These are phyloP conservation scores for Sebastes hubbsi DNA, from an alignment of 2,797 vertebrate species.

Conservation along the genomic window DNA sequence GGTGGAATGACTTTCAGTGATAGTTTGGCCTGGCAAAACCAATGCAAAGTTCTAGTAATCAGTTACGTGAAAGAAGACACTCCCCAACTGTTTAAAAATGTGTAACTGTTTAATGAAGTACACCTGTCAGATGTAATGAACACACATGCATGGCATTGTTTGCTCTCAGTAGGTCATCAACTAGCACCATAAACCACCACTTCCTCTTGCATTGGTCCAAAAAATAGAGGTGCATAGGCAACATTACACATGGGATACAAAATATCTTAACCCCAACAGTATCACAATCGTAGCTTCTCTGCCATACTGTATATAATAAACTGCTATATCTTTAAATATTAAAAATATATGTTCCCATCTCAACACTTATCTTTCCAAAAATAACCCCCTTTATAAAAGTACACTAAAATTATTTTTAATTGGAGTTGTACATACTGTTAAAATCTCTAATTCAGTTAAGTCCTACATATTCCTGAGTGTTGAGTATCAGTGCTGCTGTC, in stretches of 20 bases:
- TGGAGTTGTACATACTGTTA: not conserved
- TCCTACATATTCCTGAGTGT: not conserved
- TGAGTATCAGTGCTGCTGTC: not conserved
- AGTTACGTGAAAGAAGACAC: not conserved
- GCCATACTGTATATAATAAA: not conserved
- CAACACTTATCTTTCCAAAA: too few species aligned
- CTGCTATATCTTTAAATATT: not conserved
- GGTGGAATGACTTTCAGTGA: not conserved
- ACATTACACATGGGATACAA: not conserved
- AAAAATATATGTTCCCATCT: not conserved
- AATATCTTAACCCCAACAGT: not conserved
- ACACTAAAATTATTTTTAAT: not conserved
- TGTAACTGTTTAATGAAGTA: not conserved
- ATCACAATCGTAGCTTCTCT: not conserved
- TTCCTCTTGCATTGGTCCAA: not conserved
- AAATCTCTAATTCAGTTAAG: not conserved
- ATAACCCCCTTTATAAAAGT: too few species aligned
- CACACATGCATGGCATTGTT: not conserved
- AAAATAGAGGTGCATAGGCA: too few species aligned
- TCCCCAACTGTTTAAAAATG: not conserved
- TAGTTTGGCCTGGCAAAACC: not conserved
- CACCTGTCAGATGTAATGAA: not conserved
- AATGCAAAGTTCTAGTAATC: not conserved
- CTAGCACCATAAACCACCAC: not conserved
- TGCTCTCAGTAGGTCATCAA: not conserved